Evolutionary conservation across 2,113 vertebrate genomes (phyloP).

Genomic region (Myotis yumanensis): DNA sequence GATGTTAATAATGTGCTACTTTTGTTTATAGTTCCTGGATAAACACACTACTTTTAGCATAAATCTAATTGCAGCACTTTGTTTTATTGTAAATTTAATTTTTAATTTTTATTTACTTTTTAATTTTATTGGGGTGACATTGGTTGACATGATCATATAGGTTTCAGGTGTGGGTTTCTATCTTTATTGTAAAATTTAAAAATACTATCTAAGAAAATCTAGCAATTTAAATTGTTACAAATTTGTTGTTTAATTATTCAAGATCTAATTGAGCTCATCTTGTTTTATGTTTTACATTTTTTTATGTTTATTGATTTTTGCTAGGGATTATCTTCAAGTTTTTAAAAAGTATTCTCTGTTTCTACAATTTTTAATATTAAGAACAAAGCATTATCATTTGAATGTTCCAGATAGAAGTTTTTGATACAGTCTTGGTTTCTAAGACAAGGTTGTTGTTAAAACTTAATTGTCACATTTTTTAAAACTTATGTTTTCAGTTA

Average conservation of each 20-base stretch:
- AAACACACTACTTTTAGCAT: background rate
- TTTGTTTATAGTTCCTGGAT: slow-evolving; percentile 7
- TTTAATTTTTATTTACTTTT: no score
- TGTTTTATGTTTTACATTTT: background rate
- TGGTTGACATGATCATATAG: no score
- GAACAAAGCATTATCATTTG: background rate
- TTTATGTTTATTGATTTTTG: slow-evolving; percentile 26
- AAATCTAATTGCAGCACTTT: background rate
- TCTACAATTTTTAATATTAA: slow-evolving; percentile 34
- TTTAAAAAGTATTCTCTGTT: background rate
- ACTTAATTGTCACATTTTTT: background rate
- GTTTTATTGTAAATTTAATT: background rate
- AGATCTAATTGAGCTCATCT: background rate
- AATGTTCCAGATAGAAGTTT: background rate
- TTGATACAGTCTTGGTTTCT: background rate
- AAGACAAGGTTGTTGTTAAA: background rate
- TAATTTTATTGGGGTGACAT: no score
- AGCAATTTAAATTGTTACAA: background rate
- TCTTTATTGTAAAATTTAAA: background rate
- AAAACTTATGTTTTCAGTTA: background rate
- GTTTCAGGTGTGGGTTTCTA: no score
- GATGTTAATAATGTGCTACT: background rate
- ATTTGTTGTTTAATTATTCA: background rate
- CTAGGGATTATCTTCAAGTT: background rate
- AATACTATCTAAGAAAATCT: background rate